Conservation (phyloP, 2,113 vertebrate genomes). For the Saccopteryx bilineata region DNA sequence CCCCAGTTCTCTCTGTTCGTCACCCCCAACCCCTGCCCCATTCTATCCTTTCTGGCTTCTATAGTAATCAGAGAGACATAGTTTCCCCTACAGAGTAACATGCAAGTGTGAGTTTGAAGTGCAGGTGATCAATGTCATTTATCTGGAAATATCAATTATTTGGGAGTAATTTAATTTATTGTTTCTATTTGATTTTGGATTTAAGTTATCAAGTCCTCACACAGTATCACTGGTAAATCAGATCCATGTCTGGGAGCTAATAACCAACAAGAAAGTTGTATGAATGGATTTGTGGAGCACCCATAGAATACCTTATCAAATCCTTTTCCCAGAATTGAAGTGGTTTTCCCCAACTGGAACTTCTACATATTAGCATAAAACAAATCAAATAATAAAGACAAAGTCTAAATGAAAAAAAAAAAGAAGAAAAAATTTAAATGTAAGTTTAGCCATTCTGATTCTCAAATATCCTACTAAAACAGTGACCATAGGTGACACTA, state of each 20-base stretch:
- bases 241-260: not conserved
- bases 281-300: not conserved
- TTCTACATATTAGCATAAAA: not conserved
- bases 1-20: not conserved
- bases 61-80: not conserved
- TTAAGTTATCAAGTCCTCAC: not conserved
- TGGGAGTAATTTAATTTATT: not conserved
- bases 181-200: not conserved
- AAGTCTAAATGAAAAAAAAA: not conserved
- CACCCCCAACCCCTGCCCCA: not conserved
- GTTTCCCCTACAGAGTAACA: not conserved
- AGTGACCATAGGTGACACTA: not conserved
- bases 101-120: not conserved
- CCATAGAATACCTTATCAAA: not conserved
- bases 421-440: not conserved
- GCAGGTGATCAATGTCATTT: not conserved
- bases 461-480: not conserved
- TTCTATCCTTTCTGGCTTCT: not conserved
- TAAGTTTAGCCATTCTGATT: not conserved
- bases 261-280: not conserved
- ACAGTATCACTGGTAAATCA: not conserved
- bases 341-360: not conserved
- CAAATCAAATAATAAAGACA: not conserved
- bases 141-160: not conserved
- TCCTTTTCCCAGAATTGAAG: not conserved